Percentiles rank a stretch among this genome's conserved stretches.
Conservation (phyloP, 2,888 invertebrate genomes). For the Diploptera punctata region DNA sequence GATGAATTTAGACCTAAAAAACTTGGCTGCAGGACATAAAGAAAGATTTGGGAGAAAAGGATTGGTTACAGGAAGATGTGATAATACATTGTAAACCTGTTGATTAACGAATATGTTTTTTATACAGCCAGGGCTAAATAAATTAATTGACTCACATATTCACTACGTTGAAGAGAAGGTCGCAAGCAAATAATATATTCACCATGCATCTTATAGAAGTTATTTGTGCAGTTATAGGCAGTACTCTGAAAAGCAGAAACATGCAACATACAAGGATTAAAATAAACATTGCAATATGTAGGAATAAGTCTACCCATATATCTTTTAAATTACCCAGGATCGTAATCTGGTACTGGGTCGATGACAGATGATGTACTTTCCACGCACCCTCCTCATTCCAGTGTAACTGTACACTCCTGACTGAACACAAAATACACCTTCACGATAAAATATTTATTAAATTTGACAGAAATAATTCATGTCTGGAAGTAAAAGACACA, state of each 20-base stretch:
- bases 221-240: constrained; percentile 41
- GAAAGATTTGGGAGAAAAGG: no score
- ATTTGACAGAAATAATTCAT: no score
- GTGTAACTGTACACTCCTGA: constrained; percentile 75
- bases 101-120: no score
- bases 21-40: no score
- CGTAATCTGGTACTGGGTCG: constrained; percentile 70
- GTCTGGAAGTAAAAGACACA: no score
- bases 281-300: not conserved
- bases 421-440: constrained; percentile 51
- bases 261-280: not conserved
- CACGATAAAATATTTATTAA: no score
- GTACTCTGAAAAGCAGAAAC: constrained; percentile 36
- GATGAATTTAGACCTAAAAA: no score
- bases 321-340: constrained; percentile 63
- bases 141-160: constrained; percentile 40
- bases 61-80: no score
- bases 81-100: no score
- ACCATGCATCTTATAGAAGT: constrained; percentile 35
- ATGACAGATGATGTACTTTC: constrained; percentile 75
- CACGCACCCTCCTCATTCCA: constrained; percentile 68
- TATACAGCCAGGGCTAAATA: no score
- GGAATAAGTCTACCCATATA: no score
- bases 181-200: constrained; percentile 35
- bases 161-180: constrained; percentile 39